A percentile compares a stretch with the other conserved stretches of the same genome.
These are phyloP conservation scores for Platycnemis pennipes DNA, from an alignment of 2,888 invertebrate genomes.

Conservation along the genomic window DNA sequence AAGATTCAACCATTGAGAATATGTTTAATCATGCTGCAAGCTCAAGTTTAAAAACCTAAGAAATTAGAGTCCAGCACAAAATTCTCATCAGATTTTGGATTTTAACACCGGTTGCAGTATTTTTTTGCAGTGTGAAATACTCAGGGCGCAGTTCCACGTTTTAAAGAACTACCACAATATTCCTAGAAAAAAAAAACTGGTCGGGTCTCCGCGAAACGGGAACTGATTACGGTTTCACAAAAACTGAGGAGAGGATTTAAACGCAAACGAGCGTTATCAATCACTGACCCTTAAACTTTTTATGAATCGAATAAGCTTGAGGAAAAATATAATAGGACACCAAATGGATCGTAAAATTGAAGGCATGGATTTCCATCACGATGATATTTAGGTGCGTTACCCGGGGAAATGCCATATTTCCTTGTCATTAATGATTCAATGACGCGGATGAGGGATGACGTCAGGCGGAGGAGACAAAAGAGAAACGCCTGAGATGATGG, in stretches of 20 bases:
- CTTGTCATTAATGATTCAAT: neutral
- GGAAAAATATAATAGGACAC: neutral
- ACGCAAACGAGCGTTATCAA: slow-evolving; percentile 1
- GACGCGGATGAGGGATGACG: neutral
- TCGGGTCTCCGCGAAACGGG: neutral
- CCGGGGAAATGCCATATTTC: neutral
- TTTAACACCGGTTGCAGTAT: too few relatives aligned
- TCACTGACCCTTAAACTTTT: neutral
- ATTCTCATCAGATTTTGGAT: too few relatives aligned
- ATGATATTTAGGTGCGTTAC: neutral
- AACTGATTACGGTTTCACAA: neutral
- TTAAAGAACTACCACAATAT: too few relatives aligned
- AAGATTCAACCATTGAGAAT: too few relatives aligned
- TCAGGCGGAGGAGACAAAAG: neutral
- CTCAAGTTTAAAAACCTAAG: too few relatives aligned
- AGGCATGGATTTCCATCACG: neutral
- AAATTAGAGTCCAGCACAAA: too few relatives aligned
- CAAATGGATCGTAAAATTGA: neutral
- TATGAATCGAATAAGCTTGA: neutral
- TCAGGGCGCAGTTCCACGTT: too few relatives aligned
- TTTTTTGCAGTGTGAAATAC: too few relatives aligned
- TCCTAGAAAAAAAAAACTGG: neutral
- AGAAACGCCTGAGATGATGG: neutral
- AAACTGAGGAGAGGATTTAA: neutral
- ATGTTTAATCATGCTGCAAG: too few relatives aligned